Conservation (phyloP, 2,888 invertebrate genomes). For the Entomobrya multifasciata region DNA sequence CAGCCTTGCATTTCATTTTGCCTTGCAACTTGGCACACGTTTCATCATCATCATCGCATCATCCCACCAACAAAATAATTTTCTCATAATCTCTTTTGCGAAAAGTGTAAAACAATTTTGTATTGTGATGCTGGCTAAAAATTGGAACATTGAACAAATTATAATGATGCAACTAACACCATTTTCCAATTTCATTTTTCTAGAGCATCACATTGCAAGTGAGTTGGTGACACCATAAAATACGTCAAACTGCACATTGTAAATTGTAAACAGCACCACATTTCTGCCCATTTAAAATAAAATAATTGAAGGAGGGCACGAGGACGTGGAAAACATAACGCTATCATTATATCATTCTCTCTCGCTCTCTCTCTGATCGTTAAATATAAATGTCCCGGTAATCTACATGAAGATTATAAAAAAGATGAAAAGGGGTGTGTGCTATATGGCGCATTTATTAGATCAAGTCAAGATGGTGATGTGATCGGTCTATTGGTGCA, state of each 20-base stretch:
- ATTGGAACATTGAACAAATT: constrained; percentile 25
- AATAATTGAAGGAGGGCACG: constrained; percentile 66
- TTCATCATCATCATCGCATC: not conserved
- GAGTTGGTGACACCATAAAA: constrained; percentile 6
- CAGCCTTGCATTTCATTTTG: not conserved
- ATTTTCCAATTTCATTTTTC: not conserved
- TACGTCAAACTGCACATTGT: no score
- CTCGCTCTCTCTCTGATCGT: not conserved
- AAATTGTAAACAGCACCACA: not conserved
- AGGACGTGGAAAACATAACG: constrained; percentile 56
- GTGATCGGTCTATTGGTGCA: no score
- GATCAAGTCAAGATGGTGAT: no score
- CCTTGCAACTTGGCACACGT: not conserved
- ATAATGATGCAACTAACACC: not conserved
- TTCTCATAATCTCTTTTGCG: not conserved
- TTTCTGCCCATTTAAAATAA: not conserved
- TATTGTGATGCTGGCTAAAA: constrained; percentile 8
- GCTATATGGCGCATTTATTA: not conserved
- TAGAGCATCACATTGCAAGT: not conserved
- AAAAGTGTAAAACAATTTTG: not conserved
- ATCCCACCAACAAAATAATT: not conserved
- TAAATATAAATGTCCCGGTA: not conserved
- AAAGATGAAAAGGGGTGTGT: no score
- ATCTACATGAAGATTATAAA: no score
- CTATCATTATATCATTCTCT: constrained; percentile 41